phyloP scores from a whole-genome alignment of 2,113 vertebrate genomes.

The Herpailurus yagouaroundi region DNA sequence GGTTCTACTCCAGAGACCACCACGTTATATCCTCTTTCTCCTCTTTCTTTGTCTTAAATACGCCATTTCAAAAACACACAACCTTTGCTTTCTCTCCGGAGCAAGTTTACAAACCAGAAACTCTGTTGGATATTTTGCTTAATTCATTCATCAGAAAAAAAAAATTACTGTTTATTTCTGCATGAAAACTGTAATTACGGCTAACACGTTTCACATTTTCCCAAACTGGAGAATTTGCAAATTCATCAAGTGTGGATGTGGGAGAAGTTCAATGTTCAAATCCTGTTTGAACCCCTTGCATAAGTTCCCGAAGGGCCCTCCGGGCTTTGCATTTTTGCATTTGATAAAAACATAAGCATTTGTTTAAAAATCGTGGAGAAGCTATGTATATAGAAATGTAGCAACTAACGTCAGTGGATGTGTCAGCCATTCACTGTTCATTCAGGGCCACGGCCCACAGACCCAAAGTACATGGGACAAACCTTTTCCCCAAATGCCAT shows the following conservation, averaged over 20 bases:
- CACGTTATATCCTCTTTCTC: not conserved
- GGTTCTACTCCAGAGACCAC: not conserved
- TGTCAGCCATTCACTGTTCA: not conserved
- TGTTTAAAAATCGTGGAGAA: constrained; percentile 36
- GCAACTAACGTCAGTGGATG: not conserved
- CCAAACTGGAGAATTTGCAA: constrained; percentile 16
- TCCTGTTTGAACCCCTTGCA: not conserved
- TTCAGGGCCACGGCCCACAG: not conserved
- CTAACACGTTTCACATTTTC: not conserved
- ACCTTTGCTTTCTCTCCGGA: not conserved
- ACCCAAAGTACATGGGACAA: not conserved
- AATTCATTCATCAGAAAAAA: constrained; percentile 48
- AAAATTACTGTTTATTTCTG: not conserved
- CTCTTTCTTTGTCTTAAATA: constrained; percentile 52
- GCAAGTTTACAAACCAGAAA: not conserved
- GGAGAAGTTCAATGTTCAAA: constrained; percentile 50
- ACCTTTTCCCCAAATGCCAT: not conserved
- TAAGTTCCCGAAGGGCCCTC: not conserved
- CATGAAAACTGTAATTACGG: constrained; percentile 52
- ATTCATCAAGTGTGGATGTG: not conserved
- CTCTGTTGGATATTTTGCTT: constrained; percentile 43
- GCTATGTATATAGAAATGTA: constrained; percentile 67
- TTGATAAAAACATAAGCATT: constrained; percentile 23
- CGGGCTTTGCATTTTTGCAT: not conserved
- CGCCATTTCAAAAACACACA: not conserved